Conservation (phyloP, 2,113 vertebrate species). For the Gymnarchus niloticus region DNA sequence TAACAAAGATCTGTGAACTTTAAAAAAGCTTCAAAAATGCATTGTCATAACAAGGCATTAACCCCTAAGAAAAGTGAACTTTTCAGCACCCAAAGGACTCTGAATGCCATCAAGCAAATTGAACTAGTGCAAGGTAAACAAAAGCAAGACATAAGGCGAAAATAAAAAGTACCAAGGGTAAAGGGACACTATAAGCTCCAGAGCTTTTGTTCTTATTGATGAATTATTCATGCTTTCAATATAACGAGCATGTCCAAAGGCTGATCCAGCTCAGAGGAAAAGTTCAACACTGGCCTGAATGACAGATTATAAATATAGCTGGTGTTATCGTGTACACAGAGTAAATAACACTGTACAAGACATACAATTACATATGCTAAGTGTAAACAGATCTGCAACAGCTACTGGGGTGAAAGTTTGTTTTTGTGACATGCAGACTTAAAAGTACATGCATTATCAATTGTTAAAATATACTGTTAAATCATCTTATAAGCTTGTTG, state of each 20-base stretch:
- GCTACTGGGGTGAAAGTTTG: too few relatives aligned
- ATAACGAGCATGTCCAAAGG: slow-evolving; percentile 3
- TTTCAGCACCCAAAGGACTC: background rate
- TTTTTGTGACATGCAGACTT: background rate
- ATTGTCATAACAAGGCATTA: background rate
- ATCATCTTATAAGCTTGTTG: background rate
- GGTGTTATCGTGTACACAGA: background rate
- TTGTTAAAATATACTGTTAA: background rate
- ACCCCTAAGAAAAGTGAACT: background rate
- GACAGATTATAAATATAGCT: background rate
- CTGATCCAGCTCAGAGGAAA: background rate
- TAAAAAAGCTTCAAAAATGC: background rate
- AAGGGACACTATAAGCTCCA: background rate
- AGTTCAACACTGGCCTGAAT: background rate
- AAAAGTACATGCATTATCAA: background rate
- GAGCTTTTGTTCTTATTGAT: background rate
- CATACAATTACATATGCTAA: too few relatives aligned
- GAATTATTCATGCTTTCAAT: slow-evolving; percentile 11
- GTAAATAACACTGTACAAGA: background rate
- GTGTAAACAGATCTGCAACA: too few relatives aligned
- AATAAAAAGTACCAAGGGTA: background rate
- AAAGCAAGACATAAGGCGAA: background rate
- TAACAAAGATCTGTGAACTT: background rate
- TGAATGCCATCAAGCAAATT: background rate
- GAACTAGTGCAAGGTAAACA: background rate